Conservation (phyloP, 2,113 vertebrate species). For the Proterorhinus semilunaris region DNA sequence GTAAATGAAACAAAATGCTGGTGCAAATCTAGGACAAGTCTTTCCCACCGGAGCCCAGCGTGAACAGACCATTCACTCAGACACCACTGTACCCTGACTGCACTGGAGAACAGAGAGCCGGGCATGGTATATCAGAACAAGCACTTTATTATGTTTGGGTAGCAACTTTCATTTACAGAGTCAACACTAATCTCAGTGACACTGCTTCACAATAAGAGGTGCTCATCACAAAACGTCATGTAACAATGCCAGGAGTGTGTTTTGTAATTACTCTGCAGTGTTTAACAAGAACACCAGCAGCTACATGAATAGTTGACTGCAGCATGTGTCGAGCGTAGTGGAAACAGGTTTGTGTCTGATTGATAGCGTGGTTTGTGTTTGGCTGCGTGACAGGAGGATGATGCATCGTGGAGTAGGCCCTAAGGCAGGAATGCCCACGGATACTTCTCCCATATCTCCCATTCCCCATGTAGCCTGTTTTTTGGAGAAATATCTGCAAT, state of each 20-base stretch:
- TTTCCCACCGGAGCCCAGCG: slow-evolving; percentile 43
- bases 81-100: slow-evolving; percentile 25
- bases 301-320: not conserved
- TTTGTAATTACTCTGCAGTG: not conserved
- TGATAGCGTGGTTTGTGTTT: slow-evolving; percentile 16
- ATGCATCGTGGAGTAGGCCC: slow-evolving; percentile 47
- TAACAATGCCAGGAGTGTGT: not conserved
- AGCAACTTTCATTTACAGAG: too few relatives aligned
- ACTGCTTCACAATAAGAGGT: not conserved
- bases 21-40: slow-evolving; percentile 55
- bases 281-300: not conserved
- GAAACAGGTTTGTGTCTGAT: slow-evolving; percentile 20
- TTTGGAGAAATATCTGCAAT: not conserved
- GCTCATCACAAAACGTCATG: not conserved
- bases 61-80: slow-evolving; percentile 46
- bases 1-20: slow-evolving; percentile 51
- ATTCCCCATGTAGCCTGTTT: not conserved
- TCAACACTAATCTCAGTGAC: not conserved
- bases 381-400: slow-evolving; percentile 47
- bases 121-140: too few relatives aligned
- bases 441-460: slow-evolving; percentile 14
- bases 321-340: not conserved
- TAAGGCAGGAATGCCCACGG: slow-evolving; percentile 32
- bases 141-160: too few relatives aligned
- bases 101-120: not conserved